A percentile compares a stretch with the other conserved stretches of the same genome.
phyloP scores from a whole-genome alignment of 2,113 vertebrate genomes.

The Brachypteracias leptosomus region DNA sequence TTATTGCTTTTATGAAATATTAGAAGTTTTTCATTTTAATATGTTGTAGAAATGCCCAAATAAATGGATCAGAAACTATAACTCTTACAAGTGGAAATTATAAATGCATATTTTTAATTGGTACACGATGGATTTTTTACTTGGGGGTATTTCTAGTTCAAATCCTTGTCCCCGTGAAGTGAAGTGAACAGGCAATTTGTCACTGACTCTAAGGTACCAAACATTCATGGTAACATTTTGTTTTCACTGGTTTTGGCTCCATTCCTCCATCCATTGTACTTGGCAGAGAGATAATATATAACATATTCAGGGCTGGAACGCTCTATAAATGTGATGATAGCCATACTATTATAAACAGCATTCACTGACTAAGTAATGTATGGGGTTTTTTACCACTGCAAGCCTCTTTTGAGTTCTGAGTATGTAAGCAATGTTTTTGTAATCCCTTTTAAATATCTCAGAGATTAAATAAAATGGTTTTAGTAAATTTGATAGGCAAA shows the following conservation, averaged over 20 bases:
- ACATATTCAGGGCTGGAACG: not conserved
- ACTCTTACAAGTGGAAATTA: not conserved
- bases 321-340: not conserved
- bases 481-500: not conserved
- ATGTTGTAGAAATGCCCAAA: not conserved
- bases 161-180: not conserved
- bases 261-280: not conserved
- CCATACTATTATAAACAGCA: not conserved
- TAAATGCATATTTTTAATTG: not conserved
- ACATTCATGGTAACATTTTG: not conserved
- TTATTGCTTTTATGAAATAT: slow-evolving; percentile 4
- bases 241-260: not conserved
- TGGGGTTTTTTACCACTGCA: not conserved
- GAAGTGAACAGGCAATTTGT: not conserved
- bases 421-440: not conserved
- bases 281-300: not conserved
- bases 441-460: not conserved
- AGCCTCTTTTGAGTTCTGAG: not conserved
- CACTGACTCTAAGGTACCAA: not conserved
- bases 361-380: not conserved
- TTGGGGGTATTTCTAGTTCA: not conserved
- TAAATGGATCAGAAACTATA: not conserved
- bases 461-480: not conserved
- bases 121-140: not conserved
- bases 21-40: not conserved